phyloP scores from a whole-genome alignment of 92 coral and sea anemone species.

The Porites rus region DNA sequence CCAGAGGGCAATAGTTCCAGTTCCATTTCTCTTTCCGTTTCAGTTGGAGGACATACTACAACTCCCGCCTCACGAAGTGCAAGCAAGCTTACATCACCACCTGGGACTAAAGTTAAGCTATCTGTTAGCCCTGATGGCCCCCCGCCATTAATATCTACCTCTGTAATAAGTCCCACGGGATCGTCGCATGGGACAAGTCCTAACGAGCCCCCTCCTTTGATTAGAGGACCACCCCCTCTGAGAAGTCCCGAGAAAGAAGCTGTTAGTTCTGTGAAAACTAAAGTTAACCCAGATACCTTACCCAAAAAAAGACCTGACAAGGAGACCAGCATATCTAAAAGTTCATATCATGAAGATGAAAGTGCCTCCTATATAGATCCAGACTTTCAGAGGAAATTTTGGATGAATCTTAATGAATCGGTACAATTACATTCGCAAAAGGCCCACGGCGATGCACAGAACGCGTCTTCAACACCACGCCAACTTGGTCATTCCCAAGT shows the following conservation, averaged over 20 bases:
- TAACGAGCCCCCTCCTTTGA: conserved; percentile 85
- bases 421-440: neutral
- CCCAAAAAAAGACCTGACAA: neutral
- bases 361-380: neutral
- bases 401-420: neutral
- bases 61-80: conserved; percentile 46
- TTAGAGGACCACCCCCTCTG: conserved; percentile 12
- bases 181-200: conserved; percentile 63
- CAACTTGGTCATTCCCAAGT: conserved; percentile 32
- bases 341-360: neutral
- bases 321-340: neutral
- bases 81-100: conserved; percentile 60
- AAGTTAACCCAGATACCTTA: neutral
- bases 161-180: conserved; percentile 49
- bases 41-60: conserved; percentile 25
- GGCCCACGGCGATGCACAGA: neutral
- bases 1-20: conserved; percentile 28
- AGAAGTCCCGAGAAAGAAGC: conserved; percentile 33
- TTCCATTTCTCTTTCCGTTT: conserved; percentile 42
- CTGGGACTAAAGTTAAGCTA: conserved; percentile 39
- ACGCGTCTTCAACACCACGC: neutral
- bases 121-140: conserved; percentile 68
- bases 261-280: conserved; percentile 6
- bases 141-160: conserved; percentile 74
- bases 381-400: conserved; percentile 1